A percentile compares a stretch with the other conserved stretches of the same genome.
Evolutionary conservation across 2,113 vertebrate genomes (phyloP).

Genomic region (Platichthys flesus): DNA sequence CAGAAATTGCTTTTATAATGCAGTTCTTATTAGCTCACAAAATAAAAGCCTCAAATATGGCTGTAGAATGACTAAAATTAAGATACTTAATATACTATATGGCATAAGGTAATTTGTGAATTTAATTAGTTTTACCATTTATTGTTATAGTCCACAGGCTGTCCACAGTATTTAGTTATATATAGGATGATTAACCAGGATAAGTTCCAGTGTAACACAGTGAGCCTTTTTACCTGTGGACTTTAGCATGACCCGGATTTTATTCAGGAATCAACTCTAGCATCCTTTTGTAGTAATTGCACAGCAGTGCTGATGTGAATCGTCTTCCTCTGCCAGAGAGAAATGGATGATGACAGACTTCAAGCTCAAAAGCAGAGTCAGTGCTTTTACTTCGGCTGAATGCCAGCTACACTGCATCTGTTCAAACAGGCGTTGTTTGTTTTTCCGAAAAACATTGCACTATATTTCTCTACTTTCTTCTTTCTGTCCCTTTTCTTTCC

Average conservation of each 20-base stretch:
- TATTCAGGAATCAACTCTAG: slow-evolving; percentile 21
- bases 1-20: too few relatives aligned
- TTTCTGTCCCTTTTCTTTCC: background rate
- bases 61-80: too few relatives aligned
- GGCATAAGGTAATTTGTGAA: too few relatives aligned
- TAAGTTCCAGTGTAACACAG: background rate
- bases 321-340: slow-evolving; percentile 38
- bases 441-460: background rate
- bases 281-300: slow-evolving; percentile 10
- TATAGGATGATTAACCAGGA: background rate
- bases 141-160: too few relatives aligned
- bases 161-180: too few relatives aligned
- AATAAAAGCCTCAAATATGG: too few relatives aligned
- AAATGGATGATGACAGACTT: slow-evolving; percentile 36
- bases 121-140: too few relatives aligned
- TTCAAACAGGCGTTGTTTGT: background rate
- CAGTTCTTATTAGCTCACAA: too few relatives aligned
- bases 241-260: slow-evolving; percentile 39
- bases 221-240: background rate
- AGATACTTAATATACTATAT: too few relatives aligned
- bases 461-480: background rate
- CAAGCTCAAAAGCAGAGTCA: slow-evolving; percentile 45
- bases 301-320: slow-evolving; percentile 27
- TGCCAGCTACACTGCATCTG: slow-evolving; percentile 5
- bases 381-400: slow-evolving; percentile 32